Conservation (phyloP, 2,113 vertebrate species). For the Ctenomys sociabilis region DNA sequence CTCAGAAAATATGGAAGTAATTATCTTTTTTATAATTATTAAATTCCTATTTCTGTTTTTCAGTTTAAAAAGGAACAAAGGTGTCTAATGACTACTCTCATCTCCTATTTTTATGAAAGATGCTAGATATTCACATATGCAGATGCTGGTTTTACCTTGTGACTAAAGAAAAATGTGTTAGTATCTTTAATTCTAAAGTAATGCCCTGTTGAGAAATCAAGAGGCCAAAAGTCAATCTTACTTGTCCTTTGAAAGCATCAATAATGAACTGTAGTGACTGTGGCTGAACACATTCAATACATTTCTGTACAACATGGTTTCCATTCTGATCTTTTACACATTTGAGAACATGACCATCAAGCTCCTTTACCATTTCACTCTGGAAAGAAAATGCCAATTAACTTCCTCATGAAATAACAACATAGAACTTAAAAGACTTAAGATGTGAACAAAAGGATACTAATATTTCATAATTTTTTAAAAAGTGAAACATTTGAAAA, state of each 20-base stretch:
- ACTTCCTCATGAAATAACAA: neutral
- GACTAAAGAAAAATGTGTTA: neutral
- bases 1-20: neutral
- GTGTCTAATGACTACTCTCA: neutral
- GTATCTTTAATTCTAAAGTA: conserved; percentile 37
- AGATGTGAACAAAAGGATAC: neutral
- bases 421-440: conserved; percentile 23
- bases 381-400: conserved; percentile 78
- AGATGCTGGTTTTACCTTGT: neutral
- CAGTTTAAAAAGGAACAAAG: conserved; percentile 6
- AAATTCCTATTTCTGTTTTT: conserved; percentile 42
- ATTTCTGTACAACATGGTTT: conserved; percentile 99
- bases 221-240: conserved; percentile 76
- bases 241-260: conserved; percentile 98
- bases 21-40: conserved; percentile 26
- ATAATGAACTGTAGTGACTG: conserved; percentile 98
- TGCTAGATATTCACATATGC: neutral
- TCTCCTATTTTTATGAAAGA: neutral
- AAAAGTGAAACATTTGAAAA: neutral
- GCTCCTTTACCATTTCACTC: conserved; percentile 97
- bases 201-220: neutral
- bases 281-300: conserved; percentile 97
- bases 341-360: conserved; percentile 97
- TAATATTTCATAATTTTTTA: neutral
- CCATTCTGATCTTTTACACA: conserved; percentile 99